Conservation (phyloP, 2,113 vertebrate species). For the Oenanthe melanoleuca region DNA sequence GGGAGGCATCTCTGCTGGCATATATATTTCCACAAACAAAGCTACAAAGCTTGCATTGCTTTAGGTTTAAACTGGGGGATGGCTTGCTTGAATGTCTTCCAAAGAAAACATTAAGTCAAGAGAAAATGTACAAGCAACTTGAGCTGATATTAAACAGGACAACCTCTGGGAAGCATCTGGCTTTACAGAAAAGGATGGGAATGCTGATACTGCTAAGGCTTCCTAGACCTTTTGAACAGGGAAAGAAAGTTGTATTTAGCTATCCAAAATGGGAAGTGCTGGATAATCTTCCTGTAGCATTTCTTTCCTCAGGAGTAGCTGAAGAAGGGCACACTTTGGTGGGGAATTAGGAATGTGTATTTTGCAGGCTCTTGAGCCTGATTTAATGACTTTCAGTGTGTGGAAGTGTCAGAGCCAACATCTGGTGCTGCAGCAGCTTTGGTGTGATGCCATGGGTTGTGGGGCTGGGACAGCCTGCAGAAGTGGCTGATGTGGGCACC, state of each 20-base stretch:
- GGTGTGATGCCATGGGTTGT: accelerated
- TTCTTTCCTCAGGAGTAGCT: neutral
- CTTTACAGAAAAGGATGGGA: neutral
- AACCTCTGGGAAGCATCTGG: conserved; percentile 37
- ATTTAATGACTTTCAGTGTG: neutral
- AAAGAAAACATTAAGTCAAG: conserved; percentile 30
- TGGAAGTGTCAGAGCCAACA: neutral
- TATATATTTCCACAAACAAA: conserved; percentile 10
- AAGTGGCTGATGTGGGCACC: neutral
- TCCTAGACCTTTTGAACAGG: neutral
- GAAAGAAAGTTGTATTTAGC: neutral
- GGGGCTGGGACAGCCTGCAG: neutral
- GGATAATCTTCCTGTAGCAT: neutral
- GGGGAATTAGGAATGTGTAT: neutral
- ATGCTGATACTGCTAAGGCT: neutral
- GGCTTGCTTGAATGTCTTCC: conserved; percentile 30
- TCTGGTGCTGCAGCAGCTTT: neutral
- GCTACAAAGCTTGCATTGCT: conserved; percentile 32
- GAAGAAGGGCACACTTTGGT: neutral
- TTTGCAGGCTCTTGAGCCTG: neutral
- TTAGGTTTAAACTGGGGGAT: neutral
- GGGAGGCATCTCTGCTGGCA: conserved; percentile 20
- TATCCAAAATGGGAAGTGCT: neutral
- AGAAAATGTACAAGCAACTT: conserved; percentile 1
- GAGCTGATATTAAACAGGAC: conserved; percentile 50